Conservation (phyloP, 92 coral and sea anemone species). For the Desmophyllum pertusum region DNA sequence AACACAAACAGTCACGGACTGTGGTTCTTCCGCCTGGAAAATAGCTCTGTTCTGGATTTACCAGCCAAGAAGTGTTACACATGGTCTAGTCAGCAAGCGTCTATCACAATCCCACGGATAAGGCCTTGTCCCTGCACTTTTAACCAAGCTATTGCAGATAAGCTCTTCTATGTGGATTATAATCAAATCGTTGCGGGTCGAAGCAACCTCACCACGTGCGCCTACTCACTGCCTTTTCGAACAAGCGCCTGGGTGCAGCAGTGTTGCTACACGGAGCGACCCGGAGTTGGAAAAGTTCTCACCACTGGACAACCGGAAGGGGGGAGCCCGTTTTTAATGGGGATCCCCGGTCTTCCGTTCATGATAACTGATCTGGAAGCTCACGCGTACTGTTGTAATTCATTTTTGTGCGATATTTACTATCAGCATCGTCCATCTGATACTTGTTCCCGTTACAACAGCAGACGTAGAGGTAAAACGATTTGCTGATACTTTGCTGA, state of each 20-base stretch:
- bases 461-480: slow-evolving; percentile 40
- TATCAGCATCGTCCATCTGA: slow-evolving; percentile 52
- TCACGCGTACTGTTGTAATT: slow-evolving; percentile 48
- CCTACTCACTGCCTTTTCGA: slow-evolving; percentile 6
- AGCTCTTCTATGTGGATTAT: slow-evolving; percentile 25
- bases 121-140: slow-evolving; percentile 50
- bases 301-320: background rate
- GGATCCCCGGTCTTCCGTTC: background rate
- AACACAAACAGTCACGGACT: slow-evolving; percentile 44
- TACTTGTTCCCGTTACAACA: slow-evolving; percentile 16
- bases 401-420: slow-evolving; percentile 47
- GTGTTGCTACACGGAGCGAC: slow-evolving; percentile 29
- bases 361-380: slow-evolving; percentile 47
- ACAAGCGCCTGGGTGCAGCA: slow-evolving; percentile 39
- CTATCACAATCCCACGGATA: slow-evolving; percentile 29
- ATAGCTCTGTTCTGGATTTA: slow-evolving; percentile 21
- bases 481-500: no score
- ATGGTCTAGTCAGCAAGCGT: slow-evolving; percentile 43
- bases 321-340: slow-evolving; percentile 11
- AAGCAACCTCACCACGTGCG: slow-evolving; percentile 17
- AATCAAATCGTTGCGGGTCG: background rate
- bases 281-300: slow-evolving; percentile 13
- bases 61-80: slow-evolving; percentile 48
- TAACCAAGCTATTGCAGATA: slow-evolving; percentile 30
- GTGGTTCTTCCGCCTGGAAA: slow-evolving; percentile 56